Conservation (phyloP, 2,113 vertebrate genomes). For the Aldabrachelys gigantea region DNA sequence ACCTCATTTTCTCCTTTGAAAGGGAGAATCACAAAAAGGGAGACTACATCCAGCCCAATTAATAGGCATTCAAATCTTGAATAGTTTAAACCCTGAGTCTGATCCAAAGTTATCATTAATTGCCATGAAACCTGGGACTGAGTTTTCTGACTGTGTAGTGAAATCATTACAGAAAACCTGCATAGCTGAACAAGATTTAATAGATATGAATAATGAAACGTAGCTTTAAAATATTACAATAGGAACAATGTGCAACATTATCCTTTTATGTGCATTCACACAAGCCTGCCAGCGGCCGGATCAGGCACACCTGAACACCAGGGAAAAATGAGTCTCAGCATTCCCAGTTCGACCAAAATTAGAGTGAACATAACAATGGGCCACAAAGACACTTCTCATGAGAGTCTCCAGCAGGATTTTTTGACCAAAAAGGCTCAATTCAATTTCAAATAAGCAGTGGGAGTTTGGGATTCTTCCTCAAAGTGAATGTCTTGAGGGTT, state of each 20-base stretch:
- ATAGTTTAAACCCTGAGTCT: accelerated
- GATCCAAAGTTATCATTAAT: not conserved
- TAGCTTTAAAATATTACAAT: accelerated
- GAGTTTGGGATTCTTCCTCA: accelerated
- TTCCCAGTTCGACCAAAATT: not conserved
- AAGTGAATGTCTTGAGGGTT: not conserved
- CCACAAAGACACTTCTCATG: accelerated
- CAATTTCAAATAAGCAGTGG: accelerated
- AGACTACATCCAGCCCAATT: not conserved
- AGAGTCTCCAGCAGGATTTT: accelerated
- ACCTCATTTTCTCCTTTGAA: not conserved
- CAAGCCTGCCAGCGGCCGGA: accelerated
- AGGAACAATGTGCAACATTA: accelerated
- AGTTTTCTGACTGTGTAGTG: accelerated
- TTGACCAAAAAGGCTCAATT: accelerated
- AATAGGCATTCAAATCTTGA: too few species aligned
- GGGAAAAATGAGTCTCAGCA: accelerated
- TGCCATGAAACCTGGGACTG: accelerated
- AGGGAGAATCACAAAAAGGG: not conserved
- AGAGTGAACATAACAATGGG: not conserved
- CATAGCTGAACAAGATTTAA: accelerated
- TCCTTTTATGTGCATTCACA: too few species aligned
- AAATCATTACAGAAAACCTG: accelerated
- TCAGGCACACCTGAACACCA: accelerated
- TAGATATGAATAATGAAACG: accelerated